Conservation (phyloP, 2,797 vertebrate species). For the Cossypha caffra region DNA sequence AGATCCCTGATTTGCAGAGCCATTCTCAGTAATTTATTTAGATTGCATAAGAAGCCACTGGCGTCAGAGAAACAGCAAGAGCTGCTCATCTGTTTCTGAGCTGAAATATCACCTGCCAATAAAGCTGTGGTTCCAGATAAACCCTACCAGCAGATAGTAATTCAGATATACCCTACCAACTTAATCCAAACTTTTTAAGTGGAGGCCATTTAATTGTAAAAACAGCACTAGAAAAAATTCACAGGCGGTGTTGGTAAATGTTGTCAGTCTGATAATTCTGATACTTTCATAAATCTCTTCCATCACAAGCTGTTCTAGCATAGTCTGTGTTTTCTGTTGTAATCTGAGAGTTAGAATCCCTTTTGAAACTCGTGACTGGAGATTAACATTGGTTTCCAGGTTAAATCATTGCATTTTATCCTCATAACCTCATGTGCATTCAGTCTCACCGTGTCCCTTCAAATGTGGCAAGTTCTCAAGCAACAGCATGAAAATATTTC, state of each 20-base stretch:
- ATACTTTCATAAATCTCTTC: not conserved
- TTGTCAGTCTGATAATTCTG: not conserved
- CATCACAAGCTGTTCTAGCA: not conserved
- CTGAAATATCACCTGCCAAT: not conserved
- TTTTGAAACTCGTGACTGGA: not conserved
- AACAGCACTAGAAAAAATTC: not conserved
- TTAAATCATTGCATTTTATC: not conserved
- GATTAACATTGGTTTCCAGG: not conserved
- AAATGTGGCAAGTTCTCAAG: not conserved
- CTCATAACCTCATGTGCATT: fast-evolving
- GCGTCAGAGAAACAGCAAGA: not conserved
- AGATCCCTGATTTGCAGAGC: not conserved
- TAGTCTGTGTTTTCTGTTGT: not conserved
- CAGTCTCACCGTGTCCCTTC: not conserved
- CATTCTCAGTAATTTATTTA: not conserved
- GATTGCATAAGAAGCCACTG: not conserved
- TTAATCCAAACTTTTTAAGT: not conserved
- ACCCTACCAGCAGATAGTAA: not conserved
- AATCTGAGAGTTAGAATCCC: not conserved
- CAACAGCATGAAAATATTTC: not conserved
- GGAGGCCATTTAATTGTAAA: not conserved
- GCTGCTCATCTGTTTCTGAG: not conserved
- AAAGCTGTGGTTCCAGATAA: not conserved
- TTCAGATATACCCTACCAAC: not conserved
- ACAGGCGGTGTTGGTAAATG: not conserved